A percentile compares a stretch with the other conserved stretches of the same genome.
These are phyloP conservation scores for Acanthococcus lagerstroemiae DNA, from an alignment of 2,888 invertebrate species.

Conservation along the genomic window DNA sequence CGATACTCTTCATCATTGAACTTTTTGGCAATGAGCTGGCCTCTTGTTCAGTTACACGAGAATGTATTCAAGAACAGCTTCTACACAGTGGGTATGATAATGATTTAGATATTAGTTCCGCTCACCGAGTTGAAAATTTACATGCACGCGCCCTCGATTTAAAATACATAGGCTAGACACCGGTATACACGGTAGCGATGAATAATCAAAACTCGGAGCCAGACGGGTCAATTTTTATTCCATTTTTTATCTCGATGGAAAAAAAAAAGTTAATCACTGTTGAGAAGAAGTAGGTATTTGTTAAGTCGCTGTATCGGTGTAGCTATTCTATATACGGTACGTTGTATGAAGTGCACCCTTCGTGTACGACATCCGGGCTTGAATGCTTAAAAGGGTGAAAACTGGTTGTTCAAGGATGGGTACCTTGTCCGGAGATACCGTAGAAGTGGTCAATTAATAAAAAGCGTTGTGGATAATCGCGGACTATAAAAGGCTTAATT, in stretches of 20 bases:
- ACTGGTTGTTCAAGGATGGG: background rate
- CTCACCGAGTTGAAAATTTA: background rate
- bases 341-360: no score
- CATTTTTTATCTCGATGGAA: background rate
- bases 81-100: no score
- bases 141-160: constrained; percentile 19
- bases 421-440: background rate
- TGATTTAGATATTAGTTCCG: no score
- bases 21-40: no score
- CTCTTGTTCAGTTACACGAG: no score
- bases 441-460: background rate
- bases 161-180: background rate
- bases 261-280: background rate
- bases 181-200: no score
- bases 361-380: no score
- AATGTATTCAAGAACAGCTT: no score
- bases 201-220: no score
- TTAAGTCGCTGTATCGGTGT: background rate
- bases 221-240: no score
- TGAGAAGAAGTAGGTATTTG: background rate
- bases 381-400: background rate
- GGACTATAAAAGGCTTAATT: background rate
- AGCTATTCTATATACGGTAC: background rate
- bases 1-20: no score
- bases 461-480: background rate